Base-by-base conservation (phyloP, 2,797 vertebrate species). In the Gobio occitaniae region DNA sequence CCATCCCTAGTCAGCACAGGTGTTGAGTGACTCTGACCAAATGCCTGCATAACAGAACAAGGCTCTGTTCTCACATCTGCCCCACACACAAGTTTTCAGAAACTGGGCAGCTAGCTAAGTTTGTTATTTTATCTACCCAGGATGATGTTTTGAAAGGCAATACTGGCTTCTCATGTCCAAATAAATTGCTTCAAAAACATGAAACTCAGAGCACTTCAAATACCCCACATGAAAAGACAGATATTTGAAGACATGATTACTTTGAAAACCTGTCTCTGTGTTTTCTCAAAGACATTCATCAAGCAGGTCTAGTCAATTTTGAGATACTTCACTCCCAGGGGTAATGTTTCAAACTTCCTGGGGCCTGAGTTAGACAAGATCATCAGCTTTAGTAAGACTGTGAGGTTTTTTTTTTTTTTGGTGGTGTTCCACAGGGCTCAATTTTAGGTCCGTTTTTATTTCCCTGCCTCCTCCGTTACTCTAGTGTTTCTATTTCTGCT, bases 151-250 rank as follows among this genome's bases (percentile, higher is more conserved):
- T 79, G 29, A 79, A 79, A 84, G 52, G 50, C 29, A 41, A 63
- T 50, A 38, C 68, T 65, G 78, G 69, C 32, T 78, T 85, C 19
- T 21, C 47, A 5, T 78, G 12, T 78, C 74, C 2, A 56, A 61
- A 52, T 47, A 68, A 81, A 84, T 61, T 78, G 36, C 65, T 78
- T 70, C 2, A 78, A 66, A 48, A 77, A 70, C 74, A 78, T 84
- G 17, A 59, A 41, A 47, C 65, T 13, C 59, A 29, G 7, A 36
- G 16, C 12, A 75, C 32, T 59, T 72, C 25, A 76, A 44, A 77
- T 54, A 68, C 12, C 38, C 36, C 25, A 56, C 21, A 59, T 59
- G 38, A 68, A 77, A 76, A 38, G 56, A 83, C 19, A 12, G 29
- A 75, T 66, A 66, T 83, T 83, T 68, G 47, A 66, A 76, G 72